A percentile compares a stretch with the other conserved stretches of the same genome.
Conservation (phyloP, 2,888 invertebrate genomes). For the Dicycla oo region DNA sequence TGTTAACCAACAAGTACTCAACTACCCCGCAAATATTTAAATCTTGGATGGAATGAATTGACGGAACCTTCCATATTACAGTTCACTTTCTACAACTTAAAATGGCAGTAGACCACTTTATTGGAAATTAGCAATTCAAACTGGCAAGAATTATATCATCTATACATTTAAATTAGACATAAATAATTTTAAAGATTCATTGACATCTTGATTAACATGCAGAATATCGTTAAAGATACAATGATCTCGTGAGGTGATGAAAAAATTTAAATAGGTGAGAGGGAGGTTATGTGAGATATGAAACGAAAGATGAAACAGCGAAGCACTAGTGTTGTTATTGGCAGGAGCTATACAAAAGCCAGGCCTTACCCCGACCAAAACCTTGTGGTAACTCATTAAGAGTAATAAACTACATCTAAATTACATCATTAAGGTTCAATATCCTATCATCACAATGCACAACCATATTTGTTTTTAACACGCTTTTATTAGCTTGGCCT, state of each 20-base stretch:
- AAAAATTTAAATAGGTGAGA: not conserved
- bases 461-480: too few relatives aligned
- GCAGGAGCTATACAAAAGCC: too few relatives aligned
- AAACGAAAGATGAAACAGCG: not conserved
- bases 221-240: slow-evolving; percentile 37
- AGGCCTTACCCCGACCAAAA: too few relatives aligned
- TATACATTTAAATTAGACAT: slow-evolving; percentile 15
- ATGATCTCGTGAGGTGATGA: slow-evolving; percentile 25
- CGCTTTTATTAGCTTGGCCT: too few relatives aligned
- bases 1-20: not conserved
- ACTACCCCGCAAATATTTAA: not conserved
- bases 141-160: slow-evolving; percentile 19
- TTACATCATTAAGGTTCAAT: too few relatives aligned
- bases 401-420: too few relatives aligned
- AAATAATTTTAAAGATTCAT: slow-evolving; percentile 8
- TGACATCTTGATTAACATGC: slow-evolving; percentile 20
- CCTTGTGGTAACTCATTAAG: too few relatives aligned
- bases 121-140: slow-evolving; percentile 25
- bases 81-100: slow-evolving; percentile 39
- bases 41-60: not conserved
- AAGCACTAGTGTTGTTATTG: too few relatives aligned
- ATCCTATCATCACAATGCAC: too few relatives aligned
- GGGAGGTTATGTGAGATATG: slow-evolving; percentile 8
- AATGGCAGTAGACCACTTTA: slow-evolving; percentile 6
- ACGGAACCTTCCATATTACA: not conserved